A percentile compares a stretch with the other conserved stretches of the same genome.
These are phyloP conservation scores for Heliocidaris tuberculata DNA, from an alignment of 35 echinoderm and acorn worm genomes.

Conservation along the genomic window DNA sequence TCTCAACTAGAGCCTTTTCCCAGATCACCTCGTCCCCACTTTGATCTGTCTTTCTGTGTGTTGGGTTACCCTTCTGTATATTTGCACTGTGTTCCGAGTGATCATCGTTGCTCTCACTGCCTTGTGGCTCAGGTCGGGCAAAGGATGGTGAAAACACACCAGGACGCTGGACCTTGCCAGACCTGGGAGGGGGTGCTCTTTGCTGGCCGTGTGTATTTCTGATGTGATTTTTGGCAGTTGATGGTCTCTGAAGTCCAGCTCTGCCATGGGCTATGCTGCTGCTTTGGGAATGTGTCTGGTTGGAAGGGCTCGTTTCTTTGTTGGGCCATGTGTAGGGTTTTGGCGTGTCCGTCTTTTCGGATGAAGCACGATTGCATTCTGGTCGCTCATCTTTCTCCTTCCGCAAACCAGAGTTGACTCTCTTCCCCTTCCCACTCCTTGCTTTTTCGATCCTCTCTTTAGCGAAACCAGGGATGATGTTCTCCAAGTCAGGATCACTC, in stretches of 20 bases:
- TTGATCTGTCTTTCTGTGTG: not conserved
- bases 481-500: conserved; percentile 31
- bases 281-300: not conserved
- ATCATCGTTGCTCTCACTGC: conserved; percentile 55
- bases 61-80: conserved; percentile 5
- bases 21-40: not conserved
- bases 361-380: not conserved
- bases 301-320: too few relatives aligned
- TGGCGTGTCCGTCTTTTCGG: not conserved
- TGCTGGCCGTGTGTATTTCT: not conserved
- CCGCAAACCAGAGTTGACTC: conserved; percentile 26
- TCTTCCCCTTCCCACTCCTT: conserved; percentile 39
- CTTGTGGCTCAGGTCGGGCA: conserved; percentile 65
- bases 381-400: not conserved
- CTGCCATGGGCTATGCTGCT: not conserved
- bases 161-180: not conserved
- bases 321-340: conserved; percentile 8
- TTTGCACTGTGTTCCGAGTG: conserved; percentile 35
- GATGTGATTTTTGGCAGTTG: not conserved
- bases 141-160: not conserved
- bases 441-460: conserved; percentile 51
- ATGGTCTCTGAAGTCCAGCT: conserved; percentile 10
- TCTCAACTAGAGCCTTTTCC: not conserved
- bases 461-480: conserved; percentile 55
- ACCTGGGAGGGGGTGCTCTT: not conserved